A percentile compares a stretch with the other conserved stretches of the same genome.
These are phyloP conservation scores for Chelonus insularis DNA, from an alignment of 1,140 invertebrate species.

Conservation along the genomic window DNA sequence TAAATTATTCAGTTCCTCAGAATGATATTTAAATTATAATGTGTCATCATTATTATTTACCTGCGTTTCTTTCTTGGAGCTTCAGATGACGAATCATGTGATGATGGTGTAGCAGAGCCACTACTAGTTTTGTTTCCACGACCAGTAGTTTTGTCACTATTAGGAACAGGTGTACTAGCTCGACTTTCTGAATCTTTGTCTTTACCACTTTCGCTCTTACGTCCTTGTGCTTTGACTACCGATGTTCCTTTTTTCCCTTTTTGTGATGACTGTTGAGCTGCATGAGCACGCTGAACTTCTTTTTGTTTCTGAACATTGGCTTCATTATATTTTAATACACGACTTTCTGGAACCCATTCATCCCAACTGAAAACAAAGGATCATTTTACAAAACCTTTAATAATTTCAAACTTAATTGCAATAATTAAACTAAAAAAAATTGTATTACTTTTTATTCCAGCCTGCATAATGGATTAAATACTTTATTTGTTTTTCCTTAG, in stretches of 20 bases:
- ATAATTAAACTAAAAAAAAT: constrained; percentile 15
- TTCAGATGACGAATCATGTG: constrained; percentile 54
- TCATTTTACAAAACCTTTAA: neutral
- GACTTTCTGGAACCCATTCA: constrained; percentile 94
- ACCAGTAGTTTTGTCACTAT: constrained; percentile 47
- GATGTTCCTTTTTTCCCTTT: constrained; percentile 50
- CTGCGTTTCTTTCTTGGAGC: constrained; percentile 56
- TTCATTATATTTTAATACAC: constrained; percentile 92
- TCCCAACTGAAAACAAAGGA: constrained; percentile 78
- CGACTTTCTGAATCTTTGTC: constrained; percentile 66
- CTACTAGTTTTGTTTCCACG: constrained; percentile 45
- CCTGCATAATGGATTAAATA: constrained; percentile 97
- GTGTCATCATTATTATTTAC: constrained; percentile 32
- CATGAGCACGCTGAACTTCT: constrained; percentile 81
- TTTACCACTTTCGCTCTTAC: constrained; percentile 48
- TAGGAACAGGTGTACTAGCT: constrained; percentile 66
- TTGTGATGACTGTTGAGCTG: constrained; percentile 59
- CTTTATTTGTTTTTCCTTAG: constrained; percentile 83
- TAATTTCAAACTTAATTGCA: neutral
- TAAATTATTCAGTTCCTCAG: neutral
- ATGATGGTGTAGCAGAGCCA: constrained; percentile 50
- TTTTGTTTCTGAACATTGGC: constrained; percentile 88
- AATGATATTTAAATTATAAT: neutral
- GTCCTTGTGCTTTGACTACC: constrained; percentile 47
- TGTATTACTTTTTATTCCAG: constrained; percentile 93